Conservation (phyloP, 2,113 vertebrate species). For the Catharus minimus region DNA sequence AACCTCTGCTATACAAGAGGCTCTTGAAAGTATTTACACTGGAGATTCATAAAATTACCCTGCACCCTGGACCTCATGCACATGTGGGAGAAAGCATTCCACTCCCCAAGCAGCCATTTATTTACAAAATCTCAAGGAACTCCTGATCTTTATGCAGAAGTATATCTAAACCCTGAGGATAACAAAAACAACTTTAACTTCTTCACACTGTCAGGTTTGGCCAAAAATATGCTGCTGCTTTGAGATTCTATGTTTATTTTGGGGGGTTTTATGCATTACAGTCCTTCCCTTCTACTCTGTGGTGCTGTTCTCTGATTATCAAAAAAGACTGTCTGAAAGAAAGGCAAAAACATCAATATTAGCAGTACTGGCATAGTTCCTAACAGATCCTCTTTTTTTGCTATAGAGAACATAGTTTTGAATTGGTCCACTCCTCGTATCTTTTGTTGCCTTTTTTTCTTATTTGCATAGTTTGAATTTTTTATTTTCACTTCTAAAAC, state of each 20-base stretch:
- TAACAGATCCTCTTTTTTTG: slow-evolving; percentile 14
- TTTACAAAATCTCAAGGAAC: background rate
- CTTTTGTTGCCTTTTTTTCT: background rate
- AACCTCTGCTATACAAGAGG: background rate
- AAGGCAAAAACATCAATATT: slow-evolving; percentile 24
- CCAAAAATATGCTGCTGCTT: slow-evolving; percentile 10
- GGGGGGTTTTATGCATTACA: background rate
- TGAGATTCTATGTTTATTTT: slow-evolving; percentile 34
- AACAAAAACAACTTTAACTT: slow-evolving; percentile 16
- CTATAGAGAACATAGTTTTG: background rate
- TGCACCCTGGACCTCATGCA: background rate
- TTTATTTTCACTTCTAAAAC: background rate
- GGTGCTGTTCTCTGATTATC: slow-evolving; percentile 8
- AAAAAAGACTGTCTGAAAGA: slow-evolving; percentile 26
- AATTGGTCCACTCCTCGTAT: background rate
- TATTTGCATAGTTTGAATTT: background rate
- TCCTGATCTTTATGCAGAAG: slow-evolving; percentile 2
- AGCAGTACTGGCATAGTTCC: slow-evolving; percentile 15
- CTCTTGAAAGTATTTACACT: slow-evolving; percentile 7
- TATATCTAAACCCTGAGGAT: slow-evolving; percentile 9
- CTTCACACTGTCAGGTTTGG: background rate
- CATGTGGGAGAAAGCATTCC: background rate
- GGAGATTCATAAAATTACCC: background rate
- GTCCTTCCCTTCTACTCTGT: background rate
- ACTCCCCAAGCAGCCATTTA: background rate